Base-by-base conservation (phyloP, 2,888 invertebrate species). In the Empis stercorea region DNA sequence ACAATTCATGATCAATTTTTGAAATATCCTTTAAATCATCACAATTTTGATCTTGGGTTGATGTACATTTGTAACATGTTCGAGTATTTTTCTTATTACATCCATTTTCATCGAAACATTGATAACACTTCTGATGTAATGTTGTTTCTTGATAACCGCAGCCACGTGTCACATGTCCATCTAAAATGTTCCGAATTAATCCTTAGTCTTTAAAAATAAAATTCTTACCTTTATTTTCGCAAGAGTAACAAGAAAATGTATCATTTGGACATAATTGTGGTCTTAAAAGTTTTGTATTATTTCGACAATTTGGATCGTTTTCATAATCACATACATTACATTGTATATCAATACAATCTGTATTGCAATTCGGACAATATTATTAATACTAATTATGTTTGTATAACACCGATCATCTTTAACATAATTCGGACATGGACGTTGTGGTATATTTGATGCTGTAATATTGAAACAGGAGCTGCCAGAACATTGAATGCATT, bases 401-500 rank as follows among this genome's bases (percentile, higher is more conserved):
- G 61, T 64, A 39, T 58, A 63, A 49, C 63, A 63, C 10, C 64
- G 56, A 54, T 63, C 64, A 1, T 52, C 45, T 11, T 53, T 54
- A 13, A 53, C 49, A 45, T 63, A 63, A 6, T 61, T 27, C 0
- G 64, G 63, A 27, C 63, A 64, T 4, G 64, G 61, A 32, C 58
- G 34, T 17, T 61, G 44, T 2, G 55, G 44, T 1, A 55, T 51
- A 5, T 53, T 49, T 4, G 44, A 43, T 9, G 51, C 50, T 13
- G 40, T 41, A 4, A 64, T 55, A 53, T 62, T 55, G 14, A 61
- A 58, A 48, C 64, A 64, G 1, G 47, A 46, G 2, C 59, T 34
- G 1, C 65, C 64, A 10, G 20, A 49, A 52, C 65, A 64, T 48
- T 65, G 63, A 48, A 60, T 63, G 43, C 65, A 64, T 10, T 53